These are phyloP conservation scores for Numenius phaeopus DNA, from an alignment of 2,797 vertebrate species.

Conservation along the genomic window DNA sequence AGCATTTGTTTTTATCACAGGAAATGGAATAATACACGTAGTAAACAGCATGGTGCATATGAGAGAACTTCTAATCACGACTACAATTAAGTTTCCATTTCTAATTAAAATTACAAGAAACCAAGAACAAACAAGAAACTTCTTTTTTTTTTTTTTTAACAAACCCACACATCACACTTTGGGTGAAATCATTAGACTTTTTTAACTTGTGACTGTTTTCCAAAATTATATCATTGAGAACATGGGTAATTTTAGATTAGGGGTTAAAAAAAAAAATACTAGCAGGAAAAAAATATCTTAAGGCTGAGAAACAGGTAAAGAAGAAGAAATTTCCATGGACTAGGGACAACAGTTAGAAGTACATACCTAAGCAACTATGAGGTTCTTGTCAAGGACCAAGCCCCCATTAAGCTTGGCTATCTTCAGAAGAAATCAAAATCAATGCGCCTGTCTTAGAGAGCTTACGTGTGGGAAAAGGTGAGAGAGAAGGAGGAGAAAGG, in stretches of 20 bases:
- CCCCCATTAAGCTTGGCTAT: not conserved
- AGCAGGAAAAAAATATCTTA: not conserved
- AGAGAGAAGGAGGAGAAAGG: not conserved
- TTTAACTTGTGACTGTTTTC: not conserved
- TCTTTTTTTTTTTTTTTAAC: not conserved
- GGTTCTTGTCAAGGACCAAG: not conserved
- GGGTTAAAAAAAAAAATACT: not conserved
- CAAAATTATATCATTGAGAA: not conserved
- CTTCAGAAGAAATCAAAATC: not conserved
- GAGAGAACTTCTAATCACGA: not conserved
- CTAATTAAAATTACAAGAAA: constrained; percentile 2
- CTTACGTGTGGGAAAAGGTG: not conserved
- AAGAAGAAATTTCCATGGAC: not conserved
- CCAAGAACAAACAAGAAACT: not conserved
- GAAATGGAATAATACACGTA: not conserved
- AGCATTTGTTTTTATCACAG: not conserved
- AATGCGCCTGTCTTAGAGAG: not conserved
- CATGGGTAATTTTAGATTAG: not conserved
- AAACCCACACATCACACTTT: not conserved
- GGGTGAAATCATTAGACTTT: not conserved
- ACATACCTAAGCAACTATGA: not conserved
- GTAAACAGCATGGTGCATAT: not conserved
- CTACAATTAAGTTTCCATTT: not conserved
- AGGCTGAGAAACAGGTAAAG: not conserved
- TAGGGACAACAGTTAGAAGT: not conserved